Base-by-base conservation (phyloP, 2,113 vertebrate genomes). In the Rhabdomys dilectus region DNA sequence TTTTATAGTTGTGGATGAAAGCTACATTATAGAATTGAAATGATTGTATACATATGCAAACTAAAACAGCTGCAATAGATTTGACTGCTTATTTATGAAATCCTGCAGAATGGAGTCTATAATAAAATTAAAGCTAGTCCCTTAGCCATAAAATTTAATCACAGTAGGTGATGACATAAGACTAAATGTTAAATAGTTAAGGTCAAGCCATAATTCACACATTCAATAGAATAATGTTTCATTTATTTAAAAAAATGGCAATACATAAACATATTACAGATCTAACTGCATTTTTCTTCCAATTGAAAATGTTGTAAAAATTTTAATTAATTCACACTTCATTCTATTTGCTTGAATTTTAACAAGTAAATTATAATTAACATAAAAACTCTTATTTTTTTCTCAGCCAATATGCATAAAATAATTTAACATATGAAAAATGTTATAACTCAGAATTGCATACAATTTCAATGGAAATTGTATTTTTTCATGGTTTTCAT, bases 1-100 rank as follows among this genome's bases (percentile, higher is more conserved):
- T 92, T 70, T 58, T 86, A 64, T 13, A 62, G 7, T 86, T 98
- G 96, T 93, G 39, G 66, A 97, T 95, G 39, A 45, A 95, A 97
- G 62, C 39, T 64, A 89, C 76, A 86, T 66, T 86, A 75, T 85
- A 62, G 36, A 96, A 81, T 3, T 92, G 75, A 91, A 95, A 84
- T 95, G 53, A 94, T 86, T 96, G 95, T 96, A 92, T 45, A 36
- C 51, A 95, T 97, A 96, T 96, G 94, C 64, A 96, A 97, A 96
- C n/a, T 85, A 95, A 96, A 97, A 66, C 58, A 88, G 66, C 70
- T 89, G 72, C 85, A 97, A 91, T 39, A 92, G 39, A 93, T 97
- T 95, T 94, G 75, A 96, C 96, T 96, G 51, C 64, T 96, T 97
- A 96, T 97, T 97, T 97, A 96, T 94, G 85, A 96, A 97, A 88